phyloP scores from a whole-genome alignment of 2,113 vertebrate species.

The Elephantulus edwardii region DNA sequence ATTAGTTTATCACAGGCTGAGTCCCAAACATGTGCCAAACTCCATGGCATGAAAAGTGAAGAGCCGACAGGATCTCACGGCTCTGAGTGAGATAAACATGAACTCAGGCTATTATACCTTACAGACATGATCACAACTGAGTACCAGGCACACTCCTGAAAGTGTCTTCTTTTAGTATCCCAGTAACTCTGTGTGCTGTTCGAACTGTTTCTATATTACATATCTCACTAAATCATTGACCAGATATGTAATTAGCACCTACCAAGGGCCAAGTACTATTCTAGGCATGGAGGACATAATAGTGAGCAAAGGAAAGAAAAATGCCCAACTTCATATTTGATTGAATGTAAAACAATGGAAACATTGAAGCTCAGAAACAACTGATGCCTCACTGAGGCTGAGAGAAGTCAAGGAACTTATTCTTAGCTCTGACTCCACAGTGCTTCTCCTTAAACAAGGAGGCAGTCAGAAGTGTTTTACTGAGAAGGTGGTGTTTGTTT shows the following conservation, averaged over 20 bases:
- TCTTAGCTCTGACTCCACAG: not conserved
- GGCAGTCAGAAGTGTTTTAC: not conserved
- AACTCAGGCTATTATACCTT: not conserved
- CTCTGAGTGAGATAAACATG: not conserved
- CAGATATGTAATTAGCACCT: not conserved
- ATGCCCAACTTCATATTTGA: not conserved
- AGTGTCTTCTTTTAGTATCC: not conserved
- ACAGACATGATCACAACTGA: not conserved
- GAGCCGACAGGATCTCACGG: not conserved
- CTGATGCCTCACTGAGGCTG: not conserved
- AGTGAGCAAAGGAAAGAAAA: conserved; percentile 16
- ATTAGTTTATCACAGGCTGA: not conserved
- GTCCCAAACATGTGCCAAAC: not conserved
- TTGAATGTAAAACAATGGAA: not conserved
- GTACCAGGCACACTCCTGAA: not conserved
- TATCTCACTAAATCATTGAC: not conserved
- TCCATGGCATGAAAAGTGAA: not conserved
- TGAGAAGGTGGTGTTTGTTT: not conserved
- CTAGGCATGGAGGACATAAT: not conserved
- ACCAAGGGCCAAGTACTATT: not conserved
- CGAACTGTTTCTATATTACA: not conserved
- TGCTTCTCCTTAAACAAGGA: not conserved
- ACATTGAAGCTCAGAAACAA: not conserved
- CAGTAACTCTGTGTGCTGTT: not conserved
- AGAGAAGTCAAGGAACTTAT: conserved; percentile 20